Base-by-base conservation (phyloP, 2,888 invertebrate genomes). In the Tipula vernalis region DNA sequence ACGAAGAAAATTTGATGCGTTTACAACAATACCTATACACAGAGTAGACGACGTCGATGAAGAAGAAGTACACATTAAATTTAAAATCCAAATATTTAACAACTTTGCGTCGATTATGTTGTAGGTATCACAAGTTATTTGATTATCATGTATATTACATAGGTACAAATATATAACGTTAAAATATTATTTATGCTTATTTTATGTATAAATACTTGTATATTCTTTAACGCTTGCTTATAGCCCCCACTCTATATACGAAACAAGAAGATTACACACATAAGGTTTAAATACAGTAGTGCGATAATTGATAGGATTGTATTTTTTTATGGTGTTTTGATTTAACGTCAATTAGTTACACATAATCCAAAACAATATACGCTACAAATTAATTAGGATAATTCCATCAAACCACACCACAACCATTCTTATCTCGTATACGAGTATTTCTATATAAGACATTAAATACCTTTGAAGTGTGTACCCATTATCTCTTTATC, bases 401-500 rank as follows among this genome's bases (percentile, higher is more conserved):
- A 71, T 71, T 71, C 71, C 71, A 12, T 71, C 71, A 71, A 71
- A 71, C 71, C 71, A 28, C 28, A 71, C 28, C 71, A 71, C 71
- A 2, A 71, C 8, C 28, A 71, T 71, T 71, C 28, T 28, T 71
- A 71, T 57, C 18, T 71, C 28, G 71, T 71, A 71, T 71, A 57
- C 28, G 71, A 57, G 5, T 44, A 44, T 44, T 10, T 12, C 6
- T 44, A 10, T 44, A 71, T 18, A 71, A 28, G 71, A 71, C 71
- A 71, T 71, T 71, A 71, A 71, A 71, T 71, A 71, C 71, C 71
- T 71, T 71, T 71, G 71, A 71, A 71, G 71, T 71, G 71, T 71
- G 71, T 71, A 71, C 71, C 71, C 71, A 71, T 71, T 71, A 71
- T 71, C 71, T 18, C 28, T 28, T 71, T 28, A 28, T 71, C 28